Conservation (phyloP, 2,888 invertebrate genomes). For the Isoperla grammatica region DNA sequence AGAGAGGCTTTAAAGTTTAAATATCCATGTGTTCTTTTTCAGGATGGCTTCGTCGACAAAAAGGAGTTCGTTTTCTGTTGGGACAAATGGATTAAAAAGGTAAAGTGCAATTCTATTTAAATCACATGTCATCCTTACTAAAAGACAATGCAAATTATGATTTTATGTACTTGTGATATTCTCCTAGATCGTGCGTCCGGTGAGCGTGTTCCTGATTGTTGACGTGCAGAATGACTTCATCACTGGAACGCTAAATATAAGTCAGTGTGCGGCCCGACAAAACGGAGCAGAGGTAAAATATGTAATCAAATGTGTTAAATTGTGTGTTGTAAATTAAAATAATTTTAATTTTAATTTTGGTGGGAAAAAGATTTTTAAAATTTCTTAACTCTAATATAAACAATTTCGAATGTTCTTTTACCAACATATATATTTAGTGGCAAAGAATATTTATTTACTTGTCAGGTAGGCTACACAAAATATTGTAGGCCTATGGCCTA, state of each 20-base stretch:
- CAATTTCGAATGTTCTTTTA: not conserved
- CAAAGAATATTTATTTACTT: too few species aligned
- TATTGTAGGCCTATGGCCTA: too few species aligned
- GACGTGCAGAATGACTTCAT: constrained; percentile 99
- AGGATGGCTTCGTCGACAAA: constrained; percentile 69
- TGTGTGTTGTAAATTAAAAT: too few species aligned
- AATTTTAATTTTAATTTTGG: too few species aligned
- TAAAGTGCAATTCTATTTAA: constrained; percentile 42
- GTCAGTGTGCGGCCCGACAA: constrained; percentile 87
- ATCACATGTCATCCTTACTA: not conserved
- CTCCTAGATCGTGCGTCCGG: constrained; percentile 71
- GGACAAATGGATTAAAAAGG: constrained; percentile 88
- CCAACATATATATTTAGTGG: too few species aligned
- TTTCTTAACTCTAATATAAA: constrained; percentile 12
- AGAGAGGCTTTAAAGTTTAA: not conserved
- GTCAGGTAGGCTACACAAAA: too few species aligned
- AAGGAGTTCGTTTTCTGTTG: constrained; percentile 82
- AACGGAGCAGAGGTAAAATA: constrained; percentile 70
- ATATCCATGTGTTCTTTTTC: constrained; percentile 19
- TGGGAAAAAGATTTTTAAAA: too few species aligned
- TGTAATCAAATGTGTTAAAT: too few species aligned
- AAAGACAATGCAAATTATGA: not conserved
- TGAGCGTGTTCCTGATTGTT: constrained; percentile 84
- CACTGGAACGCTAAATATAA: constrained; percentile 86
- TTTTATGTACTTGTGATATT: constrained; percentile 25